Percentiles rank a stretch among this genome's conserved stretches.
phyloP scores from a whole-genome alignment of 2,113 vertebrate species.

The Pomatostomus ruficeps region DNA sequence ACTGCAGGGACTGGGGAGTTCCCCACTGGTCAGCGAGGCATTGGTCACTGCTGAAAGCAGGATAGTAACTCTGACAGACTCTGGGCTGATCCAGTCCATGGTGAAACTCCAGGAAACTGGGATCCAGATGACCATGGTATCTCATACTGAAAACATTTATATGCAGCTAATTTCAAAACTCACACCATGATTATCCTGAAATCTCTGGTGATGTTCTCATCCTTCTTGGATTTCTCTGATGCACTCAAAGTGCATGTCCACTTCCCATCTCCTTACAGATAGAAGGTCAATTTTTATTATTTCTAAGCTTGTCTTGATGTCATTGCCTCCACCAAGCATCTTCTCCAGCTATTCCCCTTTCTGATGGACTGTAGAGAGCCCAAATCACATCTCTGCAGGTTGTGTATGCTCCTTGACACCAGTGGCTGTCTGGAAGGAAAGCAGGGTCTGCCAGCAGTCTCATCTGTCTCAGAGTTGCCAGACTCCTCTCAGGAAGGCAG shows the following conservation, averaged over 20 bases:
- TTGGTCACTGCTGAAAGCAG: background rate
- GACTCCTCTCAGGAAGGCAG: background rate
- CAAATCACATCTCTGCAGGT: background rate
- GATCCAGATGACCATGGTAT: background rate
- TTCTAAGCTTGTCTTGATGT: background rate
- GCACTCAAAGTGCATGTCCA: background rate
- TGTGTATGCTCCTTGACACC: background rate
- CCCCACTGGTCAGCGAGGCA: rapidly evolving
- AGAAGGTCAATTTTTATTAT: background rate
- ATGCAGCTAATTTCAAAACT: background rate
- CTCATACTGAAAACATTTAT: background rate
- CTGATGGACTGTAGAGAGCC: background rate
- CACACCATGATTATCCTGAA: background rate
- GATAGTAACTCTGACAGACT: background rate
- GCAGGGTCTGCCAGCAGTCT: background rate
- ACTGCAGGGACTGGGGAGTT: background rate
- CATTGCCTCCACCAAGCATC: background rate
- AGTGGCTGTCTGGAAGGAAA: background rate
- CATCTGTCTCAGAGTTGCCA: background rate
- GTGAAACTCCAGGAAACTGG: background rate
- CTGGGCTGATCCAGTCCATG: background rate
- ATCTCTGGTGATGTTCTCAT: background rate
- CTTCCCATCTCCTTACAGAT: background rate
- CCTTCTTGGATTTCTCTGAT: background rate
- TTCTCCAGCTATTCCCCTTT: background rate